Conservation (phyloP, 2,797 vertebrate species). For the Arnoldichthys spilopterus region DNA sequence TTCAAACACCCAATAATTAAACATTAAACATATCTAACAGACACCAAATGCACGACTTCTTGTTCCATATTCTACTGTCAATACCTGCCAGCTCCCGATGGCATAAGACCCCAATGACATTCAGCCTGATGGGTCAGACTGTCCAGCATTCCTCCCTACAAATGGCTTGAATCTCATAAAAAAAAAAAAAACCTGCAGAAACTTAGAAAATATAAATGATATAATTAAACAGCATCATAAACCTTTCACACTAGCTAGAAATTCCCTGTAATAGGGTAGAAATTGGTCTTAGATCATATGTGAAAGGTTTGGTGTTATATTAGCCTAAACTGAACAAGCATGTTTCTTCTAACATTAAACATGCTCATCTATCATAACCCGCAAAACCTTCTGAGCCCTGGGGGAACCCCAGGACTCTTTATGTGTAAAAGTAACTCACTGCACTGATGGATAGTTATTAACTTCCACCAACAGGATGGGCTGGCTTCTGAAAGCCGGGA, state of each 20-base stretch:
- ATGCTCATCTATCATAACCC: conserved; percentile 4
- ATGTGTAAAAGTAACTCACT: conserved; percentile 5
- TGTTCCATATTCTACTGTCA: no score
- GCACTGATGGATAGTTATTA: conserved; percentile 2
- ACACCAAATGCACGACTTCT: no score
- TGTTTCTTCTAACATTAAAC: not conserved
- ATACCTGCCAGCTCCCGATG: no score
- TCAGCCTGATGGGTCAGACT: no score
- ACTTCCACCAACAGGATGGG: not conserved
- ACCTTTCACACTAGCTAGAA: not conserved
- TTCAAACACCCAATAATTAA: no score
- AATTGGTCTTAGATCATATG: not conserved
- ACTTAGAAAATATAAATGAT: no score
- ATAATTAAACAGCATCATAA: no score
- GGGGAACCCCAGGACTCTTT: not conserved
- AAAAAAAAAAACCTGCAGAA: no score
- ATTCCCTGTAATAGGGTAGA: not conserved
- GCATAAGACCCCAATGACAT: no score
- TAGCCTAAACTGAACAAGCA: not conserved
- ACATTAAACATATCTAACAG: no score
- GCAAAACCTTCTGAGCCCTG: not conserved
- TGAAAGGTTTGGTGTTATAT: not conserved
- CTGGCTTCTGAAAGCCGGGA: conserved; percentile 50
- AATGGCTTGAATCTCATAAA: no score
- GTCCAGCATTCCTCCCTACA: no score